phyloP scores from a whole-genome alignment of 2,888 invertebrate genomes.

The Magallana nippona region DNA sequence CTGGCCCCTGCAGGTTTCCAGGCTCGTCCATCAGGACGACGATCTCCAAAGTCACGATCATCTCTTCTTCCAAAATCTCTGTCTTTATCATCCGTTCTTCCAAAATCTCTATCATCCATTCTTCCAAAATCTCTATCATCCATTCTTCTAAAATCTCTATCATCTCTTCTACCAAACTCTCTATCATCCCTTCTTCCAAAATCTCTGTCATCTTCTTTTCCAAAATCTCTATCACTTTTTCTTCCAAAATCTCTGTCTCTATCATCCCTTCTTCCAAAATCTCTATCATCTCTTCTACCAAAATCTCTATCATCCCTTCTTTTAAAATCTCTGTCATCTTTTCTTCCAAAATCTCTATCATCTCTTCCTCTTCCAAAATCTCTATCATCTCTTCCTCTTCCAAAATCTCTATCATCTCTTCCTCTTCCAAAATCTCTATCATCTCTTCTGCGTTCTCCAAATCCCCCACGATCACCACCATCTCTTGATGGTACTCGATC shows the following conservation, averaged over 20 bases:
- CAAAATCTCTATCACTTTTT: constrained; percentile 32
- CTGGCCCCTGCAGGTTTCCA: constrained; percentile 53
- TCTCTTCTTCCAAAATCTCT: constrained; percentile 49
- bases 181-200: constrained; percentile 39
- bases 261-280: constrained; percentile 49
- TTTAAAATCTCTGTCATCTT: constrained; percentile 44
- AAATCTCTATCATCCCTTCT: constrained; percentile 45
- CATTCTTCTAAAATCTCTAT: constrained; percentile 42
- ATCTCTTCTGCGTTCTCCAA: constrained; percentile 42
- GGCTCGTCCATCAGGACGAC: constrained; percentile 39
- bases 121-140: constrained; percentile 51
- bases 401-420: constrained; percentile 48
- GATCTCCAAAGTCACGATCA: too few species aligned
- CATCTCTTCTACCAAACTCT: constrained; percentile 45
- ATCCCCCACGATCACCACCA: constrained; percentile 2
- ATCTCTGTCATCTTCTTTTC: constrained; percentile 26
- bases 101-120: constrained; percentile 51
- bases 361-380: constrained; percentile 29
- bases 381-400: constrained; percentile 33
- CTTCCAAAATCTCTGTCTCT: constrained; percentile 48
- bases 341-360: constrained; percentile 26
- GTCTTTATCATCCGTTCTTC: constrained; percentile 48
- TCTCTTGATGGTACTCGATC: constrained; percentile 14
- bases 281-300: constrained; percentile 47
- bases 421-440: too few species aligned